phyloP scores from a whole-genome alignment of 2,888 invertebrate genomes.

The Mythimna vitellina region DNA sequence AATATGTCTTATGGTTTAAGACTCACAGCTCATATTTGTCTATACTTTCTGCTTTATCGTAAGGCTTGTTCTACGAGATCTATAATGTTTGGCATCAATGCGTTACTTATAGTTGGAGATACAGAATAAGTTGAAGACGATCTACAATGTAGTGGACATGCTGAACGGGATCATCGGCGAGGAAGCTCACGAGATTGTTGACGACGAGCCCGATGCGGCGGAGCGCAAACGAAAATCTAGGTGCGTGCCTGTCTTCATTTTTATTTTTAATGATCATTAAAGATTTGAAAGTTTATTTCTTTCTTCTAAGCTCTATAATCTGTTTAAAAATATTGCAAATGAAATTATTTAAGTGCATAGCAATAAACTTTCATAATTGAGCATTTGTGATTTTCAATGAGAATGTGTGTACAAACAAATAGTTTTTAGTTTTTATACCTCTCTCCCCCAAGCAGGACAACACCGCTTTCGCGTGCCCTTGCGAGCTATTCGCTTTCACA shows the following conservation, averaged over 20 bases:
- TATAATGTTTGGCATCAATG: slow-evolving; percentile 57
- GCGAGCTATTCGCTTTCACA: slow-evolving; percentile 62
- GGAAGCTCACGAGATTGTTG: slow-evolving; percentile 82
- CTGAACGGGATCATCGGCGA: slow-evolving; percentile 96
- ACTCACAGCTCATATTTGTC: slow-evolving; percentile 53
- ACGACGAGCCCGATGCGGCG: slow-evolving; percentile 71
- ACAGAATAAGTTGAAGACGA: slow-evolving; percentile 95
- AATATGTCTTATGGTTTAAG: slow-evolving; percentile 40
- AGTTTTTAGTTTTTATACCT: slow-evolving; percentile 51
- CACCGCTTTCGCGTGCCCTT: slow-evolving; percentile 68
- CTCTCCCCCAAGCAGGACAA: slow-evolving; percentile 71
- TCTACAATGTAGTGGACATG: slow-evolving; percentile 97
- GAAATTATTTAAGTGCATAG: slow-evolving; percentile 17
- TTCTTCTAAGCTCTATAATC: neutral
- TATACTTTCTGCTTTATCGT: slow-evolving; percentile 55
- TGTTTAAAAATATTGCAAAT: neutral
- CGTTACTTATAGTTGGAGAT: slow-evolving; percentile 92
- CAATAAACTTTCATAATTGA: slow-evolving; percentile 47
- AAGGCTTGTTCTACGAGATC: slow-evolving; percentile 51
- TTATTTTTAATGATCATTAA: slow-evolving; percentile 29
- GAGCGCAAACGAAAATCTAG: slow-evolving; percentile 85
- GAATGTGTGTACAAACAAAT: slow-evolving; percentile 53
- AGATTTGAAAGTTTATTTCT: slow-evolving; percentile 53
- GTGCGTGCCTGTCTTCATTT: slow-evolving; percentile 69
- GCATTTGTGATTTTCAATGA: slow-evolving; percentile 23